These are phyloP conservation scores for Florisuga fusca DNA, from an alignment of 2,797 vertebrate genomes.

Conservation along the genomic window DNA sequence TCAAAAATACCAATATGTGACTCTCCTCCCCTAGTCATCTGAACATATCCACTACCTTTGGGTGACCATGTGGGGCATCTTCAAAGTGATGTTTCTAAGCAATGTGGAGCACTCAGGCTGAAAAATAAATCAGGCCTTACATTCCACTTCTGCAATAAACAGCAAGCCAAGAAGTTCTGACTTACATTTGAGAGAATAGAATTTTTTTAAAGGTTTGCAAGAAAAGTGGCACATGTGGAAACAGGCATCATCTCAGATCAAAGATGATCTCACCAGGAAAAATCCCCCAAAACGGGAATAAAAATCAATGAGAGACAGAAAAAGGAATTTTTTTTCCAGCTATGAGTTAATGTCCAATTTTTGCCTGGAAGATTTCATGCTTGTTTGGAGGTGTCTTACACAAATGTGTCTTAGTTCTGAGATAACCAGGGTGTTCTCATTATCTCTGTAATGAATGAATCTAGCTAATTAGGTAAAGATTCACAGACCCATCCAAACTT, in stretches of 20 bases:
- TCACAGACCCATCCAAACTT: not conserved
- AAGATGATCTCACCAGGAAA: not conserved
- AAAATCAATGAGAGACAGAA: not conserved
- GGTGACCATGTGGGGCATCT: not conserved
- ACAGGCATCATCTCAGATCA: not conserved
- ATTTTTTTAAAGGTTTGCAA: not conserved
- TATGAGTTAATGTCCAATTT: not conserved
- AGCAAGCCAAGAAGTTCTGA: not conserved
- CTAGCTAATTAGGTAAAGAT: not conserved
- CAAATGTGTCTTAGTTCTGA: not conserved
- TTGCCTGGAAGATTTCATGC: not conserved
- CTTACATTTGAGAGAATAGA: not conserved
- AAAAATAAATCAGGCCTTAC: not conserved
- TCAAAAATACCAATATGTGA: not conserved
- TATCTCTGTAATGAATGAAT: not conserved
- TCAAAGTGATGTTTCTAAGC: not conserved
- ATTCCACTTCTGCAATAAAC: not conserved
- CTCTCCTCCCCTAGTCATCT: not conserved
- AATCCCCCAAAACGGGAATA: not conserved
- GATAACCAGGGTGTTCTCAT: not conserved
- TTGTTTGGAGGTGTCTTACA: conserved; percentile 8
- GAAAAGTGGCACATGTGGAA: not conserved
- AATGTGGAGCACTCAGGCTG: not conserved
- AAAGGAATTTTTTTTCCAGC: not conserved
- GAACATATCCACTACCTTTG: not conserved